Evolutionary conservation across 2,888 invertebrate genomes (phyloP).

Genomic region (Drosophila greeni): DNA sequence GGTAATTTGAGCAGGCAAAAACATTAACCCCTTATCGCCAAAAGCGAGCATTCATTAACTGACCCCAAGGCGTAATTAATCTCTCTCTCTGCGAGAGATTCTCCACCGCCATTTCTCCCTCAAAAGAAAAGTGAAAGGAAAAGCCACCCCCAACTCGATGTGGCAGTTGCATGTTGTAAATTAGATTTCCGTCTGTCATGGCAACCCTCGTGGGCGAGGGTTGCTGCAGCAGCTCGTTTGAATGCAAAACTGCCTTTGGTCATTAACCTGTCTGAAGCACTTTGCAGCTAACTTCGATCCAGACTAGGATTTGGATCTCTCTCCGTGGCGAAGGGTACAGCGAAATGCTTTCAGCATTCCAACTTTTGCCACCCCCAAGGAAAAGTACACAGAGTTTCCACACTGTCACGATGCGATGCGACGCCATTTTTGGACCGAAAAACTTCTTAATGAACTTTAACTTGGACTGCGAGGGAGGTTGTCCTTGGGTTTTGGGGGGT

Average conservation of each 20-base stretch:
- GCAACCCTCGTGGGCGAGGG: constrained; percentile 57
- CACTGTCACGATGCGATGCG: constrained; percentile 47
- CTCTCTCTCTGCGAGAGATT: constrained; percentile 45
- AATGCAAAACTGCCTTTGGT: constrained; percentile 72
- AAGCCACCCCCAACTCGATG: constrained; percentile 49
- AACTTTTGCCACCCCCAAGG: constrained; percentile 53
- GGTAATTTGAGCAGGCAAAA: constrained; percentile 61
- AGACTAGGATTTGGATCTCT: constrained; percentile 9
- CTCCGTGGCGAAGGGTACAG: constrained; percentile 43
- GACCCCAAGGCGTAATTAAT: constrained; percentile 66
- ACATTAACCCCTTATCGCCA: constrained; percentile 69
- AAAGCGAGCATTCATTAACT: constrained; percentile 59
- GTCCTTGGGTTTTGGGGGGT: not conserved
- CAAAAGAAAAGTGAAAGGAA: not conserved
- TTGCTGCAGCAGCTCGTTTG: constrained; percentile 57
- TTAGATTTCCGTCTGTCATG: constrained; percentile 72
- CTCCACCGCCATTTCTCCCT: constrained; percentile 1
- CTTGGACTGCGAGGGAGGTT: constrained; percentile 20
- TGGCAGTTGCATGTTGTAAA: constrained; percentile 69
- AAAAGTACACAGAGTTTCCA: constrained; percentile 50
- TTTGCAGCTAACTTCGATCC: constrained; percentile 54
- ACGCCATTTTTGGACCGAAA: constrained; percentile 50
- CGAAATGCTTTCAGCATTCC: constrained; percentile 63
- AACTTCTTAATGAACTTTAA: constrained; percentile 71
- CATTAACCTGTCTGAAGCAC: constrained; percentile 73